Evolutionary conservation across 2,888 invertebrate genomes (phyloP), one percentile per base, ranked within the genome.

Genomic region (Isotomurus palustris): DNA sequence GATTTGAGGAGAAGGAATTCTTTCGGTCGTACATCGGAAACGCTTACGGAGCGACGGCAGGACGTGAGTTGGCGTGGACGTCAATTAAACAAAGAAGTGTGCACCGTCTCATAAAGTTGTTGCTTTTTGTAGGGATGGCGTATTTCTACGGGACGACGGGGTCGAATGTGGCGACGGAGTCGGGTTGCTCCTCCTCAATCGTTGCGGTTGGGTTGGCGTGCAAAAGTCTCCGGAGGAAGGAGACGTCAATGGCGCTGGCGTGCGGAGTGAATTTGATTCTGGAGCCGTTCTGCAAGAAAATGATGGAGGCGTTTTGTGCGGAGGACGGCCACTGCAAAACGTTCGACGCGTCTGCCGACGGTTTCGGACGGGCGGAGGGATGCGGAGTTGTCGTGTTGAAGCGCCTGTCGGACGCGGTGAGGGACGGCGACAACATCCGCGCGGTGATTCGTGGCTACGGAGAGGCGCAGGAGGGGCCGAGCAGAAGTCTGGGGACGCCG

Each of bases 21-120:
- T 55, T 50, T 22, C 44, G 58, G 6, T 45, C 41, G n/a, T 62
- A 62, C 48, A 54, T 62, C 44, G 62, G 58, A 1, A 58, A 58
- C 35, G 43, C 55, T 3, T 56, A 58, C 28, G 58, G 62, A 5
- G 61, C 61, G 12, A 38, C 53, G 0, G 62, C 62, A n/a, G 54
- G 54, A 2, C 45, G 58, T 1, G 12, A 56, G 1, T 60, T n/a
- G n/a, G n/a, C n/a, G n/a, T n/a, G n/a, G n/a, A n/a, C n/a, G n/a
- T n/a, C n/a, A n/a, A n/a, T n/a, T n/a, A n/a, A n/a, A n/a, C n/a
- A n/a, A n/a, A n/a, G n/a, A n/a, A n/a, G n/a, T n/a, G n/a, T n/a
- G n/a, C n/a, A n/a, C n/a, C n/a, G n/a, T n/a, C n/a, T n/a, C 35
- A 32, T 32, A 12, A 32, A 32, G 8, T 32, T 12, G 12, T 32